Evolutionary conservation across 1,140 invertebrate species (phyloP).

Genomic region (Dendroctonus ponderosae): DNA sequence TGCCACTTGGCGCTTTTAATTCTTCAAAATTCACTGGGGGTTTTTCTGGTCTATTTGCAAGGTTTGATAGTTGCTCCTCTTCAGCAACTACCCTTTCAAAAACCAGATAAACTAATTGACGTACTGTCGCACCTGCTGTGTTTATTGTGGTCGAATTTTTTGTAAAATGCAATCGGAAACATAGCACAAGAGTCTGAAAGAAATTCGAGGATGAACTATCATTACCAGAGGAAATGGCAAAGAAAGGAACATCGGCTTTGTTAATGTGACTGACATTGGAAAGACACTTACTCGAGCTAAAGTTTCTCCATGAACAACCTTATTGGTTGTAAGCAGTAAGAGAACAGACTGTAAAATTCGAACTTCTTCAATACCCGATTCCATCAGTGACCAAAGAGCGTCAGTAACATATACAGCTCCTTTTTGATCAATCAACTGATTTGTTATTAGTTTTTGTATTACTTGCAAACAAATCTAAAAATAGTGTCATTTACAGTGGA

Average conservation of each 20-base stretch:
- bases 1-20: conserved; percentile 72
- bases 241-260: no score
- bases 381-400: conserved; percentile 91
- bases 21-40: conserved; percentile 71
- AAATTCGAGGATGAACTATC: background rate
- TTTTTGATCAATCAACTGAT: conserved; percentile 81
- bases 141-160: conserved; percentile 94
- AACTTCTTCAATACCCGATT: conserved; percentile 89
- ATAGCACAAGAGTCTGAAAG: conserved; percentile 87
- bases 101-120: conserved; percentile 93
- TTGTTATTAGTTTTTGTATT: conserved; percentile 82
- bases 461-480: conserved; percentile 83
- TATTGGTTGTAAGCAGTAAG: conserved; percentile 88
- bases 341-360: conserved; percentile 96
- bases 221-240: no score
- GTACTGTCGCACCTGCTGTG: conserved; percentile 93
- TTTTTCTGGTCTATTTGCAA: conserved; percentile 45
- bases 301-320: conserved; percentile 89
- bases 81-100: conserved; percentile 90
- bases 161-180: conserved; percentile 91
- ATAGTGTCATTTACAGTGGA: background rate
- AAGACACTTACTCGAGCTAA: conserved; percentile 74
- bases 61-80: conserved; percentile 56
- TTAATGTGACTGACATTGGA: background rate
- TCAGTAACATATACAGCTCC: conserved; percentile 90